Evolutionary conservation across 2,888 invertebrate species (phyloP).

Genomic region (Cancer borealis): DNA sequence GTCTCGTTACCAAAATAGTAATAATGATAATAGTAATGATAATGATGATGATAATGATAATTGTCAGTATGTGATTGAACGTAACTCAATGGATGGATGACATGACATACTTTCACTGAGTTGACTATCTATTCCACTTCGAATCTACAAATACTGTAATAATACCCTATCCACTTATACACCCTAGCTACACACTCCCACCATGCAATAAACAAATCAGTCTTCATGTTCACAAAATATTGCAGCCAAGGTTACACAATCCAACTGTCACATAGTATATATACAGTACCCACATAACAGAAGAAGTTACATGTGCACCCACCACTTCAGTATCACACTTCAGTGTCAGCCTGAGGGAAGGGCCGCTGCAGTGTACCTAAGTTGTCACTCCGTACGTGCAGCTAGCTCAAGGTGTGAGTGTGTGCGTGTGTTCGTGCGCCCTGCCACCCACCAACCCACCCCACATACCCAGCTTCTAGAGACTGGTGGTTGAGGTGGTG

Average conservation of each 20-base stretch:
- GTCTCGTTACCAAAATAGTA: no score
- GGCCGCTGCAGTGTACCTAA: slow-evolving; percentile 31
- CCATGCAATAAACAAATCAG: background rate
- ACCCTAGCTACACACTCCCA: background rate
- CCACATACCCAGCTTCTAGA: slow-evolving; percentile 28
- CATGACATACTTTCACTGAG: no score
- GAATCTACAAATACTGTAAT: background rate
- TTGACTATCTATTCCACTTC: no score
- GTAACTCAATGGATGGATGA: no score
- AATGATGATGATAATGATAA: no score
- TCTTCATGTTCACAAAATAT: background rate
- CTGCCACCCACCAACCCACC: slow-evolving; percentile 49
- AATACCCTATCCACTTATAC: background rate
- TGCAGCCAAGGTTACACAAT: background rate
- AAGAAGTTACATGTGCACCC: background rate
- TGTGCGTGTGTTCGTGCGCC: background rate
- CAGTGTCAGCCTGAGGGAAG: background rate
- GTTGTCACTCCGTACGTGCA: slow-evolving; percentile 21
- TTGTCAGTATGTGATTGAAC: no score
- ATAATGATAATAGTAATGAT: no score
- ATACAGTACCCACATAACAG: background rate
- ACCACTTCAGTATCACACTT: background rate
- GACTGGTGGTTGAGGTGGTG: slow-evolving; percentile 4
- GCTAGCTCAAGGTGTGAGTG: slow-evolving; percentile 8
- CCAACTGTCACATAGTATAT: background rate